phyloP scores from a whole-genome alignment of 2,113 vertebrate genomes.

The Nothoprocta perdicaria region DNA sequence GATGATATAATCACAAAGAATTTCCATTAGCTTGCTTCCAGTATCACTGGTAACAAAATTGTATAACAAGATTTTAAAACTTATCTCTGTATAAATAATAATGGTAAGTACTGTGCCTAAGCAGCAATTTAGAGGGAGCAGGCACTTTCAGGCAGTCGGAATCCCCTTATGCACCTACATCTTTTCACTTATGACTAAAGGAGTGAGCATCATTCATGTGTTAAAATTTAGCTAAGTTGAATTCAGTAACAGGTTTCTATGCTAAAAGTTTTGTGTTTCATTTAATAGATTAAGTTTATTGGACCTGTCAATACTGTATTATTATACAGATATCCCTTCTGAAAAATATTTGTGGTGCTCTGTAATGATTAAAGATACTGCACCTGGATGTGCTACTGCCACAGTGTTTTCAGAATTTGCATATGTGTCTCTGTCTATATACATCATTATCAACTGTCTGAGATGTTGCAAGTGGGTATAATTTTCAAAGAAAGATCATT shows the following conservation, averaged over 20 bases:
- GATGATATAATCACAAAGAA: no score
- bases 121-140: not conserved
- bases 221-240: not conserved
- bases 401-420: not conserved
- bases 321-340: not conserved
- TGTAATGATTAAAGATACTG: not conserved
- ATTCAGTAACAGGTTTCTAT: not conserved
- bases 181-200: not conserved
- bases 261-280: not conserved
- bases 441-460: not conserved
- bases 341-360: not conserved
- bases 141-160: not conserved
- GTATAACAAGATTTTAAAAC: no score
- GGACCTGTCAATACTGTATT: not conserved
- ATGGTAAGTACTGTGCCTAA: not conserved
- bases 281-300: not conserved
- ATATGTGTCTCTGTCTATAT: not conserved
- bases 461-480: not conserved
- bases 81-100: no score
- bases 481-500: not conserved
- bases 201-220: not conserved
- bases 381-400: not conserved
- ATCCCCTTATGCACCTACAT: not conserved
- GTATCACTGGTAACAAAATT: no score
- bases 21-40: no score